Conservation (phyloP, 2,888 invertebrate genomes). For the Epicampocera succincta region DNA sequence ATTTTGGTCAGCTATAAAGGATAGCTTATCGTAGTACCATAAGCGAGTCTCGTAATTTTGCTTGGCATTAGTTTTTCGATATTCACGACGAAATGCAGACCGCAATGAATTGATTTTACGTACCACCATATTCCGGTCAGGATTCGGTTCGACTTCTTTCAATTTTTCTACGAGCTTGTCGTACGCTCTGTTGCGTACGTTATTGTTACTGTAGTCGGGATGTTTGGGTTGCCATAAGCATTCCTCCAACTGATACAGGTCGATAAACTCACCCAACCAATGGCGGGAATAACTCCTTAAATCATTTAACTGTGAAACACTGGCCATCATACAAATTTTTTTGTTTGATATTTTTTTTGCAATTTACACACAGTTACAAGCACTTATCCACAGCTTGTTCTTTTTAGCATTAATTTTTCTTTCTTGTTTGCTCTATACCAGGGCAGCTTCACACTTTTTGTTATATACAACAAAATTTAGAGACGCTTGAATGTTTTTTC, state of each 20-base stretch:
- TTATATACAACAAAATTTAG: conserved; percentile 32
- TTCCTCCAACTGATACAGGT: conserved; percentile 79
- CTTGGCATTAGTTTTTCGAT: conserved; percentile 77
- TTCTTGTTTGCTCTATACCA: conserved; percentile 65
- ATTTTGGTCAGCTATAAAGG: conserved; percentile 80
- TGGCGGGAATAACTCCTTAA: conserved; percentile 80
- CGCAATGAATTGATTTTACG: conserved; percentile 80
- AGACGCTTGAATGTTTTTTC: conserved; percentile 25
- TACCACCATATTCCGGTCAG: conserved; percentile 81
- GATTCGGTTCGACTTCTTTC: conserved; percentile 80
- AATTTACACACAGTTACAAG: conserved; percentile 24
- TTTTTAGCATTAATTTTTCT: conserved; percentile 4
- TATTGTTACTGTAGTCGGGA: conserved; percentile 80
- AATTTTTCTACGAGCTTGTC: conserved; percentile 80
- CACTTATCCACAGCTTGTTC: conserved; percentile 20
- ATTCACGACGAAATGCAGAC: conserved; percentile 80
- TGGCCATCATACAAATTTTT: conserved; percentile 70
- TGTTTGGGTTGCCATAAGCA: conserved; percentile 81
- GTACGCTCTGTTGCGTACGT: conserved; percentile 79
- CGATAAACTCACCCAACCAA: conserved; percentile 81
- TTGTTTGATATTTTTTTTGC: conserved; percentile 32
- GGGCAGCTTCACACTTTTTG: conserved; percentile 50
- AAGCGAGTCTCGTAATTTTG: conserved; percentile 79
- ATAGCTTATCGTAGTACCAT: conserved; percentile 80
- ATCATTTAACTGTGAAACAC: conserved; percentile 76